Evolutionary conservation across 1,140 invertebrate species (phyloP), one percentile per base, ranked within the genome.

Genomic region (Drosophila repletoides): DNA sequence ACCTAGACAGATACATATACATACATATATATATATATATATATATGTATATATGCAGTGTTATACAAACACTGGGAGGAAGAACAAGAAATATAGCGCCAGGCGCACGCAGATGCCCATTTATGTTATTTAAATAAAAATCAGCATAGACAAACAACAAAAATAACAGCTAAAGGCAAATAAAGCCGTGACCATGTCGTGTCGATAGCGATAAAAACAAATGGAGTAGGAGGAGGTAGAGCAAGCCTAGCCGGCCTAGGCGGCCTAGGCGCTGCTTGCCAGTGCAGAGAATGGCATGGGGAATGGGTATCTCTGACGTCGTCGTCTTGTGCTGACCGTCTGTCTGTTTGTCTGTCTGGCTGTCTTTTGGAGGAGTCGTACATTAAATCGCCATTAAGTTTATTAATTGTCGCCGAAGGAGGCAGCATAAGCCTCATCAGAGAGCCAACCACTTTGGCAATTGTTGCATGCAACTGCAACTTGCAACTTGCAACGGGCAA

Each of bases 381-480:
- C 76, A 87, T 86, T 86, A 86, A 87, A 86, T 80, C 49, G 81
- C 81, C 80, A 86, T 86, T 86, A 86, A 86, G 72, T 86, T 86
- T 86, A 86, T 86, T 86, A 86, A 86, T 86, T 86, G 80, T 76
- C 72, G 76, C 60, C 59, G 56, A 69, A 80, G 75, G 63, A 83
- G 67, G 55, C 72, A 48, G 22, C 66, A 68, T 63, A 76, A 76
- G 63, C 49, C n/a, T n/a, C n/a, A n/a, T n/a, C n/a, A n/a, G n/a
- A n/a, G n/a, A n/a, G n/a, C n/a, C n/a, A n/a, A n/a, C n/a, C n/a
- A n/a, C n/a, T n/a, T n/a, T n/a, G n/a, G 63, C 63, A 69, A 70
- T 65, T 63, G 56, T 67, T 77, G 76, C 55, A 66, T 76, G 75
- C 65, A 45, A 38, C 63, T n/a, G n/a, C n/a, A n/a, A 10, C 43